Conservation (phyloP, 2,888 invertebrate genomes). For the Drosophila meridiana region DNA sequence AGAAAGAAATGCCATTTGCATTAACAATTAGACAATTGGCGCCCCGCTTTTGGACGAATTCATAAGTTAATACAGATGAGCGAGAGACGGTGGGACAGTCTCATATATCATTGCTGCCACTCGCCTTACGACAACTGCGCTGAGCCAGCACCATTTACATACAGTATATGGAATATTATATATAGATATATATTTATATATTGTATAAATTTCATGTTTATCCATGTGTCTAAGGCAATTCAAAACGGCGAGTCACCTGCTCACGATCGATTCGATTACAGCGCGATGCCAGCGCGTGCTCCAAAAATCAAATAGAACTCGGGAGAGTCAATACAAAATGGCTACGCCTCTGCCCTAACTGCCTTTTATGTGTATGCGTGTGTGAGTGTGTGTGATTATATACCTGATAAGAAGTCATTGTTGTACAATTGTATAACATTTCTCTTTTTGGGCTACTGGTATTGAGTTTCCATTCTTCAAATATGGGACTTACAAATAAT, state of each 20-base stretch:
- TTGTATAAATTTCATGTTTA: constrained; percentile 31
- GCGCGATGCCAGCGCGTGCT: constrained; percentile 65
- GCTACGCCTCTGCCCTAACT: constrained; percentile 14
- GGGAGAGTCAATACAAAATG: constrained; percentile 21
- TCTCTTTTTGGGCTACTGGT: constrained; percentile 44
- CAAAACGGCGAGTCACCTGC: constrained; percentile 43
- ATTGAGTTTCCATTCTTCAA: constrained; percentile 35
- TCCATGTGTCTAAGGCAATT: constrained; percentile 26
- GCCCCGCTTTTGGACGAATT: constrained; percentile 32
- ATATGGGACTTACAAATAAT: constrained; percentile 14
- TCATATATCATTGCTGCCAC: constrained; percentile 49
- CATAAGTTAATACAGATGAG: constrained; percentile 33
- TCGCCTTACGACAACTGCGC: constrained; percentile 35
- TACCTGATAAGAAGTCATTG: constrained; percentile 18
- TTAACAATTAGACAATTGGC: constrained; percentile 64
- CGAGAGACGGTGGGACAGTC: constrained; percentile 23
- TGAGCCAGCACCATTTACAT: constrained; percentile 40
- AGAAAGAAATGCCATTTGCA: constrained; percentile 66
- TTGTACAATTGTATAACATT: constrained; percentile 50
- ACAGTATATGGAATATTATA: constrained; percentile 1
- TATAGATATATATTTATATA: constrained; percentile 19
- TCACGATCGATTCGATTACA: constrained; percentile 58
- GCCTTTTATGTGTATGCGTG: background rate
- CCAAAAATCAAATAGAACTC: constrained; percentile 31
- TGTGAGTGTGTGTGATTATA: constrained; percentile 39